Percentiles rank a stretch among this genome's conserved stretches.
These are phyloP conservation scores for Erebia epiphron DNA, from an alignment of 2,888 invertebrate genomes.

Conservation along the genomic window DNA sequence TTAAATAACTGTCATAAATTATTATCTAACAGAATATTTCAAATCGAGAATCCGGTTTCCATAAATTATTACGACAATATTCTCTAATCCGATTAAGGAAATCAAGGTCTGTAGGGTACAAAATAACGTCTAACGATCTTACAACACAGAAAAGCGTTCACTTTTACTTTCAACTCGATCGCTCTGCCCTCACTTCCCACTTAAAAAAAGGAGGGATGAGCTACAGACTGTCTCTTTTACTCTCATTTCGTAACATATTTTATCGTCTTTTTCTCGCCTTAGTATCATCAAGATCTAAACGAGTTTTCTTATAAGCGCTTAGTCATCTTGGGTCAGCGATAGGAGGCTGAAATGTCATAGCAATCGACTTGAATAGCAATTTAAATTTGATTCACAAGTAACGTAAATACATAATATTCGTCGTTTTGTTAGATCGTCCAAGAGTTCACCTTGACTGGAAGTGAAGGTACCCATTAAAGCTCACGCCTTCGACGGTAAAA, in stretches of 20 bases:
- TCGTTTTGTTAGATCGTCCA: slow-evolving; percentile 28
- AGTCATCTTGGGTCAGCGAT: slow-evolving; percentile 72
- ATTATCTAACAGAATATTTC: slow-evolving; percentile 17
- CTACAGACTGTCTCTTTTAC: slow-evolving; percentile 51
- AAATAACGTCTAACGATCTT: slow-evolving; percentile 32
- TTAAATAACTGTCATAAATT: slow-evolving; percentile 20
- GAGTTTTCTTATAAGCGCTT: slow-evolving; percentile 66
- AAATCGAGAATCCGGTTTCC: slow-evolving; percentile 25
- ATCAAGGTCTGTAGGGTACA: slow-evolving; percentile 53
- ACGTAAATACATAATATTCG: slow-evolving; percentile 27
- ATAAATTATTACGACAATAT: slow-evolving; percentile 33
- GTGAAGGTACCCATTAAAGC: slow-evolving; percentile 40
- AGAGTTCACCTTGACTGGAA: slow-evolving; percentile 41
- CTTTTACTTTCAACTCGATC: slow-evolving; percentile 66
- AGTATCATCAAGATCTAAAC: slow-evolving; percentile 54
- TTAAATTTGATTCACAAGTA: slow-evolving; percentile 37
- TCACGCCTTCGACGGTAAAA: slow-evolving; percentile 29
- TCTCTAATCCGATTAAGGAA: slow-evolving; percentile 43
- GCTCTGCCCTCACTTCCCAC: slow-evolving; percentile 60
- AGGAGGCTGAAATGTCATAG: slow-evolving; percentile 69
- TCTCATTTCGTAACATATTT: slow-evolving; percentile 39
- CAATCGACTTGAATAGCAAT: slow-evolving; percentile 55
- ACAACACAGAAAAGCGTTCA: slow-evolving; percentile 62
- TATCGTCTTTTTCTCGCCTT: slow-evolving; percentile 49
- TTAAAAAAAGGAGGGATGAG: slow-evolving; percentile 57